Conservation (phyloP, 2,797 vertebrate genomes). For the Sebastes taczanowskii region DNA sequence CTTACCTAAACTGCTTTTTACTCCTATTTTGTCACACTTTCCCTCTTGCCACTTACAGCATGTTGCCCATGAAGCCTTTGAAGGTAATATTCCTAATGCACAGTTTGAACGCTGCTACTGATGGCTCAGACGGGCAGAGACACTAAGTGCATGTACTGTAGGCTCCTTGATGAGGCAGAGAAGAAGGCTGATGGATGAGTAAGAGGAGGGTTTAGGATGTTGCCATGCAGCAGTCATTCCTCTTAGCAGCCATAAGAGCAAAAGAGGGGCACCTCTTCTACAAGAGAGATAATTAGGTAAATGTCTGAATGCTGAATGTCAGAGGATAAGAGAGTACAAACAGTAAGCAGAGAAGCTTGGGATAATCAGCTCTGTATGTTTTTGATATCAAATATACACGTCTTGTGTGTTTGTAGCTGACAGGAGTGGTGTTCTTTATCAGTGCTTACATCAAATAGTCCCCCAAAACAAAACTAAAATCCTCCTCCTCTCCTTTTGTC, state of each 20-base stretch:
- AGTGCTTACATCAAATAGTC: conserved; percentile 6
- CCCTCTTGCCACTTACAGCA: neutral
- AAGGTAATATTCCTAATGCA: conserved; percentile 13
- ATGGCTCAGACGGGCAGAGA: neutral
- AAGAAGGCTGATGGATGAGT: conserved; percentile 19
- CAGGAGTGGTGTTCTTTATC: neutral
- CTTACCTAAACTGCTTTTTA: neutral
- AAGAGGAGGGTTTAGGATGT: conserved; percentile 19
- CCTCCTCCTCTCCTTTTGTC: neutral
- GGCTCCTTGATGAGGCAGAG: conserved; percentile 17
- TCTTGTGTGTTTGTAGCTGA: neutral
- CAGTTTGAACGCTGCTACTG: conserved; percentile 10
- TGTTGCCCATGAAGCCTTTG: neutral
- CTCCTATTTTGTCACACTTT: neutral
- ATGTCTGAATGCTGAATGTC: neutral
- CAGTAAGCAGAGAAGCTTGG: neutral
- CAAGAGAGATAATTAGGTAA: neutral
- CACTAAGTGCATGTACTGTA: neutral
- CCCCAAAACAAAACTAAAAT: neutral
- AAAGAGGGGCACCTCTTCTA: neutral
- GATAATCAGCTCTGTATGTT: neutral
- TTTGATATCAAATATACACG: conserved; percentile 3
- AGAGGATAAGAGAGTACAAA: neutral
- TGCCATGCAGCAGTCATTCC: conserved; percentile 16
- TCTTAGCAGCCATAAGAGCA: conserved; percentile 9